phyloP scores from a whole-genome alignment of 2,113 vertebrate species.

The Ophthalmolycus amberensis region DNA sequence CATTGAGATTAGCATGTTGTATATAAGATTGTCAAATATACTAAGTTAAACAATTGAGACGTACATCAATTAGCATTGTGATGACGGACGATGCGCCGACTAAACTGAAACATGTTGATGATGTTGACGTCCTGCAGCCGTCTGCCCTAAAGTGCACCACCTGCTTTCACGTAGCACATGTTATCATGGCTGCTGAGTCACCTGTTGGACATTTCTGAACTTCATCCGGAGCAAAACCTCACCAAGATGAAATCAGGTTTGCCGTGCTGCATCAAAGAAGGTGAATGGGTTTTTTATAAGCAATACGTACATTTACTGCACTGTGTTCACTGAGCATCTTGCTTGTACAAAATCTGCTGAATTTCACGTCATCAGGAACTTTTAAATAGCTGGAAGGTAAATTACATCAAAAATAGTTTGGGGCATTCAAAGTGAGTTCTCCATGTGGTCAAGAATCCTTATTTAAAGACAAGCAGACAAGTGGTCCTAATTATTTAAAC shows the following conservation, averaged over 20 bases:
- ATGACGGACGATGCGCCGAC: slow-evolving; percentile 14
- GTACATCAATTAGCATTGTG: slow-evolving; percentile 22
- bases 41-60: slow-evolving; percentile 8
- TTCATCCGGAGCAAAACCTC: slow-evolving; percentile 31
- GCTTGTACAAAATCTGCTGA: slow-evolving; percentile 49
- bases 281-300: slow-evolving; percentile 22
- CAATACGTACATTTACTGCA: slow-evolving; percentile 23
- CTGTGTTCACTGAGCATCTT: slow-evolving; percentile 19
- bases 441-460: not conserved
- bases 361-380: slow-evolving; percentile 38
- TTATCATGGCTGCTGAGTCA: slow-evolving; percentile 1
- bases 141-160: not conserved
- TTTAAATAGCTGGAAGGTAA: slow-evolving; percentile 39
- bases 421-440: slow-evolving; percentile 39
- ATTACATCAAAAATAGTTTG: slow-evolving; percentile 4
- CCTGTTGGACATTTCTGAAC: not conserved
- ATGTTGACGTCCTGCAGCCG: not conserved
- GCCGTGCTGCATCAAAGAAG: slow-evolving; percentile 29
- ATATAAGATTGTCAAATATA: slow-evolving; percentile 17
- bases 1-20: slow-evolving; percentile 47
- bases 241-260: slow-evolving; percentile 39
- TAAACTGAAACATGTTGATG: slow-evolving; percentile 11
- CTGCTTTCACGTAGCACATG: slow-evolving; percentile 9
- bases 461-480: slow-evolving; percentile 35
- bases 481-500: slow-evolving; percentile 30